A percentile compares a stretch with the other conserved stretches of the same genome.
Evolutionary conservation across 2,113 vertebrate genomes (phyloP).

Genomic region (Camelus dromedarius): DNA sequence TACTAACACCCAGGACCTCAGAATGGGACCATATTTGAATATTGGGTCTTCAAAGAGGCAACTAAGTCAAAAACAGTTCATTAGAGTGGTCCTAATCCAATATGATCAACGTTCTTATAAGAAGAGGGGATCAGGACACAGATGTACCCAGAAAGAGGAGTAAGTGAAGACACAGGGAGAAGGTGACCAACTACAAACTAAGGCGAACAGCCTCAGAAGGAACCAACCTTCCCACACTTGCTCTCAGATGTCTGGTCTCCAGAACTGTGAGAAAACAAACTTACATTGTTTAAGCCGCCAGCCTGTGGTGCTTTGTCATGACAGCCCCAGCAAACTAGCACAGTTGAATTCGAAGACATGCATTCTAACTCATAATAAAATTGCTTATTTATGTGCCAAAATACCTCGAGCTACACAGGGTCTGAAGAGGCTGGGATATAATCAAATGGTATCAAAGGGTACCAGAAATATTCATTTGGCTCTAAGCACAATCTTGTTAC

Average conservation of each 20-base stretch:
- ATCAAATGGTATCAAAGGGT: slow-evolving; percentile 14
- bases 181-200: not conserved
- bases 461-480: not conserved
- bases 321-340: not conserved
- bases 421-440: slow-evolving; percentile 1
- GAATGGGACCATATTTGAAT: not conserved
- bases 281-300: not conserved
- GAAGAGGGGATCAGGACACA: not conserved
- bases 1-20: not conserved
- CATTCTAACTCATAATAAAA: slow-evolving; percentile 32
- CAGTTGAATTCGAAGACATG: not conserved
- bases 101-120: not conserved
- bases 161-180: not conserved
- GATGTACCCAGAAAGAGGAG: not conserved
- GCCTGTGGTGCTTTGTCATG: not conserved
- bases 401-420: not conserved
- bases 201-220: not conserved
- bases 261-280: not conserved
- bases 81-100: not conserved
- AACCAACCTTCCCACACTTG: not conserved
- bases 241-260: not conserved
- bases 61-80: not conserved
- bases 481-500: not conserved
- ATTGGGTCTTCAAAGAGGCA: not conserved
- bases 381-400: slow-evolving; percentile 9